Percentiles rank a stretch among this genome's conserved stretches.
Evolutionary conservation across 2,797 vertebrate species (phyloP).

Genomic region (Ctenochaetus hawaiiensis): DNA sequence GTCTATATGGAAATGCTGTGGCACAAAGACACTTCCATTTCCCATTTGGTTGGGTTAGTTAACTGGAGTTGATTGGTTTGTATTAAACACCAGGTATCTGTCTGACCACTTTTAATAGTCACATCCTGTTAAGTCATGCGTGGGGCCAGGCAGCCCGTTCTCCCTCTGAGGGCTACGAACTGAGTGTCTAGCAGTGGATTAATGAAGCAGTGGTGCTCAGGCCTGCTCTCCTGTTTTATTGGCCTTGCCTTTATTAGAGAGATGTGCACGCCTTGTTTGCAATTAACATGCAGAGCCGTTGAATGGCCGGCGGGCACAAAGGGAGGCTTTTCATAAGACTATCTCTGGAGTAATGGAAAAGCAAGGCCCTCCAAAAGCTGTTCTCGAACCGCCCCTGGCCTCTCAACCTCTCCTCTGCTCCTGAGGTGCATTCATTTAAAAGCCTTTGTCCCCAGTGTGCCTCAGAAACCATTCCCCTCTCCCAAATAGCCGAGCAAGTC

Average conservation of each 20-base stretch:
- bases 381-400: conserved; percentile 79
- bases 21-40: conserved; percentile 62
- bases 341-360: conserved; percentile 85
- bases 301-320: conserved; percentile 83
- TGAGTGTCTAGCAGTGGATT: conserved; percentile 79
- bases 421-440: conserved; percentile 84
- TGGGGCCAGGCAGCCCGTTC: conserved; percentile 61
- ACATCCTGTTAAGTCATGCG: conserved; percentile 81
- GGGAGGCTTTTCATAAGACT: conserved; percentile 82
- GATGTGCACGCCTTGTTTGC: conserved; percentile 84
- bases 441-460: conserved; percentile 83
- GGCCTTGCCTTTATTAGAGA: conserved; percentile 84
- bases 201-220: conserved; percentile 79
- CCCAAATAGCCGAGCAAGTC: conserved; percentile 60
- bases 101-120: conserved; percentile 77
- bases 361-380: conserved; percentile 82
- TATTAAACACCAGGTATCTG: conserved; percentile 77
- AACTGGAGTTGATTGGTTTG: conserved; percentile 74
- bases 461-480: conserved; percentile 75
- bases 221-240: conserved; percentile 79
- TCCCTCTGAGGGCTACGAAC: conserved; percentile 66
- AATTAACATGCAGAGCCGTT: conserved; percentile 85
- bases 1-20: conserved; percentile 65
- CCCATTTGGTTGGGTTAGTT: conserved; percentile 76
- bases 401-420: conserved; percentile 83